Evolutionary conservation across 2,797 vertebrate species (phyloP).

Genomic region (Diplodus sargus): DNA sequence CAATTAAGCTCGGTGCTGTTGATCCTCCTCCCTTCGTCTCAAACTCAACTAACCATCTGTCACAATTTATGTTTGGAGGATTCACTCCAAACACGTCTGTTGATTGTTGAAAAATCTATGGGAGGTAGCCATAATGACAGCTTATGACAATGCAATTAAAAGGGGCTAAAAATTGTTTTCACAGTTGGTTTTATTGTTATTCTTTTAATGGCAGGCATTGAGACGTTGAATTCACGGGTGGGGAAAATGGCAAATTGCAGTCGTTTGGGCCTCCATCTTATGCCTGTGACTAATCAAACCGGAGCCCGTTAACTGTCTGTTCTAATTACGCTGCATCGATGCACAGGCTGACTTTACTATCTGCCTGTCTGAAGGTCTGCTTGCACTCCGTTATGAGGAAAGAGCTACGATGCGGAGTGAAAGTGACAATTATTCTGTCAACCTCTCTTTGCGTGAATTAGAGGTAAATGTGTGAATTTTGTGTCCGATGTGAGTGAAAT

Average conservation of each 20-base stretch:
- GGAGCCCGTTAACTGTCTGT: constrained; percentile 59
- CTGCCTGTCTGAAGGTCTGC: constrained; percentile 31
- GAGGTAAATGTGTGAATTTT: constrained; percentile 16
- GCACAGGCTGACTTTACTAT: constrained; percentile 42
- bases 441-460: constrained; percentile 10
- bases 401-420: neutral
- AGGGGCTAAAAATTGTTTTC: constrained; percentile 54
- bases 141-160: constrained; percentile 64
- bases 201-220: constrained; percentile 65
- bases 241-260: constrained; percentile 56
- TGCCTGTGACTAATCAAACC: constrained; percentile 68
- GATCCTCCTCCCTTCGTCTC: constrained; percentile 12
- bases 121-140: constrained; percentile 50
- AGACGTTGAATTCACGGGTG: constrained; percentile 46
- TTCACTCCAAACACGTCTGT: constrained; percentile 33
- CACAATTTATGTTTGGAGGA: constrained; percentile 41
- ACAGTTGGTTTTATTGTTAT: constrained; percentile 55
- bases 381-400: constrained; percentile 15
- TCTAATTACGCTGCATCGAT: constrained; percentile 63
- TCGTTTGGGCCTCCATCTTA: constrained; percentile 45
- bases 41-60: constrained; percentile 49
- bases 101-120: constrained; percentile 44
- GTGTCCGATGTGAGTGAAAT: constrained; percentile 15
- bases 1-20: constrained; percentile 37
- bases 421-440: constrained; percentile 18